phyloP scores from a whole-genome alignment of 2,888 invertebrate genomes.

The Hirtodrosophila cameraria region DNA sequence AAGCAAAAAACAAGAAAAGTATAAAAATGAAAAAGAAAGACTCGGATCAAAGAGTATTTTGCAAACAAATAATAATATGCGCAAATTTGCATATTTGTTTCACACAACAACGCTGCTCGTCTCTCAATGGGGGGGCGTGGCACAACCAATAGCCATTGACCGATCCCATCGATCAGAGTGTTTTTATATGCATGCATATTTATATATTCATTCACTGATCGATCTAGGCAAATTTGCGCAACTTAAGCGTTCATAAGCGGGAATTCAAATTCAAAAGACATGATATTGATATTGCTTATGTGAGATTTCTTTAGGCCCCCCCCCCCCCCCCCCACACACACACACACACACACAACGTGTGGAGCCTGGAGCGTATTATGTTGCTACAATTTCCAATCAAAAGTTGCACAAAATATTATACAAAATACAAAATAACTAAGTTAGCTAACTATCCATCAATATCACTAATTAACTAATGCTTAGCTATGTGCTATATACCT shows the following conservation, averaged over 20 bases:
- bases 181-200: too few species aligned
- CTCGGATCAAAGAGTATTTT: conserved; percentile 27
- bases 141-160: conserved; percentile 27
- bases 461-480: conserved; percentile 36
- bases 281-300: too few species aligned
- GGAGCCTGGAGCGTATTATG: conserved; percentile 29
- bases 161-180: conserved; percentile 44
- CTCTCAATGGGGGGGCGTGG: conserved; percentile 39
- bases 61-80: conserved; percentile 54
- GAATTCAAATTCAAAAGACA: neutral
- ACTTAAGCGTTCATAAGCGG: conserved; percentile 14
- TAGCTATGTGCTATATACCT: neutral
- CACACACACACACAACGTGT: too few species aligned
- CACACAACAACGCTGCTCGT: conserved; percentile 23
- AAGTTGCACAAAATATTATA: conserved; percentile 58
- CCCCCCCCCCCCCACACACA: too few species aligned
- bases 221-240: conserved; percentile 35
- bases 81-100: conserved; percentile 72
- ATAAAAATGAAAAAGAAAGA: conserved; percentile 25
- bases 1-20: neutral
- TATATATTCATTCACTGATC: conserved; percentile 37
- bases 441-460: conserved; percentile 45
- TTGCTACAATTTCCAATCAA: conserved; percentile 67
- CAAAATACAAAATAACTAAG: conserved; percentile 29
- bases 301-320: conserved; percentile 11